Base-by-base conservation (phyloP, 2,888 invertebrate genomes). In the Sinodicranocentrus sp. region DNA sequence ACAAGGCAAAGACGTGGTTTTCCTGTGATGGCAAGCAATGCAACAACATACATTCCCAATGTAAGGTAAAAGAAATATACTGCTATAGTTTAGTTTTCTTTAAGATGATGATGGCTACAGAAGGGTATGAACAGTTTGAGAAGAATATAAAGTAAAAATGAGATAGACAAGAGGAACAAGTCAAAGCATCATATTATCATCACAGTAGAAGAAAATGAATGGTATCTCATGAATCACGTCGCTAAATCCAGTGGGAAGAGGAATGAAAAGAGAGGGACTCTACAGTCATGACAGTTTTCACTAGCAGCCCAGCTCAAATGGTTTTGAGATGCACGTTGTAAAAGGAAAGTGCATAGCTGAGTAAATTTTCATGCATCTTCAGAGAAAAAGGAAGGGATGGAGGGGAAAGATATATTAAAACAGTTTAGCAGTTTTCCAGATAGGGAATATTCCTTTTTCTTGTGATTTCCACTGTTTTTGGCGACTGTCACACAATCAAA, bases 211-310 rank as follows among this genome's bases (percentile, higher is more conserved):
- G 76, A 79, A 87, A 86, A 84, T 85, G 75, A 87, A 87, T 84
- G 77, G 76, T 82, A 85, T 79, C 72, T 80, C 85, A 85, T 87
- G 85, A 84, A 85, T 87, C 87, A 87, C 87, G 80, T 87, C 78
- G 68, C 70, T 82, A 80, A 75, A 75, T 72, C 72, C 59, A 21
- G 59, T 43, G 72, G 44, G 28, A 72, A 25, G 59, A 72, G 23
- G 23, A 59, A 44, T 17, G 57, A 26, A 59, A 59, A 59, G 21
- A 13, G 54, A 26, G 13, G 23, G 21, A 71, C 33, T 15, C 25
- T 25, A n/a, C 13, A 15, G 17, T 10, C 63, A 63, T 57, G 39
- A 59, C 57, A 72, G 43, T 43, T 59, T 72, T 25, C 19, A 26
- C 68, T 28, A 33, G 21, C 13, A 67, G 65, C n/a, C n/a, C n/a